Conservation (phyloP, 2,113 vertebrate species). For the Capreolus pygargus region DNA sequence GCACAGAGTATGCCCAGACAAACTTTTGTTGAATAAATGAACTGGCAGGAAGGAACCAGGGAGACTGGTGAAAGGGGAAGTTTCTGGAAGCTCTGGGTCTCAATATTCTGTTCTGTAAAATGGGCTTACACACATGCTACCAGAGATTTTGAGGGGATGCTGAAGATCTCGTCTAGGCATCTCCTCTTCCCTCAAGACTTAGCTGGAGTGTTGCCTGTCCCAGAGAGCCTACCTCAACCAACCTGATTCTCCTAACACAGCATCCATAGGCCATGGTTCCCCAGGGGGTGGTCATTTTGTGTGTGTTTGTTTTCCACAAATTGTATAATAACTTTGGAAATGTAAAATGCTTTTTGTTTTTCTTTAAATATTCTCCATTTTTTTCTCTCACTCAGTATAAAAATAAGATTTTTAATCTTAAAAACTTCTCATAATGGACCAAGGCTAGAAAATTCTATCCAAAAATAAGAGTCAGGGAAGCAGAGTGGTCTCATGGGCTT, state of each 20-base stretch:
- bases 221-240: neutral
- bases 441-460: neutral
- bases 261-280: neutral
- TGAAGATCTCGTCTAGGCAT: neutral
- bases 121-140: neutral
- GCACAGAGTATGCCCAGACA: neutral
- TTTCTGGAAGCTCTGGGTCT: neutral
- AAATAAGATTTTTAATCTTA: constrained; percentile 1
- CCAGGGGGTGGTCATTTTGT: neutral
- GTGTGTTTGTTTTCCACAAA: neutral
- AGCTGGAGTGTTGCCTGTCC: neutral
- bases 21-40: neutral
- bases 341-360: neutral
- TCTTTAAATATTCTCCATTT: neutral
- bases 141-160: neutral
- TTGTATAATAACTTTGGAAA: neutral
- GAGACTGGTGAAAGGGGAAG: neutral
- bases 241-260: neutral
- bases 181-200: neutral
- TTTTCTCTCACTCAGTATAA: neutral
- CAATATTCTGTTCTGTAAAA: neutral
- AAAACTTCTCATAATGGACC: neutral
- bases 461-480: neutral
- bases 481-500: neutral
- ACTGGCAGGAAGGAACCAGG: neutral